These are phyloP conservation scores for Helostoma temminkii DNA, from an alignment of 2,797 vertebrate genomes.

Conservation along the genomic window DNA sequence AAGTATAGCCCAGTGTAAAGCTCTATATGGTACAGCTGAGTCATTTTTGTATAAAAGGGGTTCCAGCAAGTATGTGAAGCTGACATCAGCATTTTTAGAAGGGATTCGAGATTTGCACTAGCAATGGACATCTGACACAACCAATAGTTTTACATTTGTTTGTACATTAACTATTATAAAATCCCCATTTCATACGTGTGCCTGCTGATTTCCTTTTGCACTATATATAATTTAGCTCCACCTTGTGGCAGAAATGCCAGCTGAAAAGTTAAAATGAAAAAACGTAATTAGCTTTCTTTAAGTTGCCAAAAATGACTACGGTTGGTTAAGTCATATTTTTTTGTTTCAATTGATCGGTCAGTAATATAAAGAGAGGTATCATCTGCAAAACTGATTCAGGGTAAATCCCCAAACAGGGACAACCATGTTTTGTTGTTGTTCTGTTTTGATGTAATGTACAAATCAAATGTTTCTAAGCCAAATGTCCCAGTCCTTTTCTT, in stretches of 20 bases:
- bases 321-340: background rate
- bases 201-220: slow-evolving; percentile 69
- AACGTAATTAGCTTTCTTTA: slow-evolving; percentile 6
- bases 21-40: slow-evolving; percentile 27
- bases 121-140: slow-evolving; percentile 19
- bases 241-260: slow-evolving; percentile 2
- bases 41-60: slow-evolving; percentile 51
- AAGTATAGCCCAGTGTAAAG: slow-evolving; percentile 17
- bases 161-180: slow-evolving; percentile 30
- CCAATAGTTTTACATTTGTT: background rate
- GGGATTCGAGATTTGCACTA: slow-evolving; percentile 21
- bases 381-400: slow-evolving; percentile 29
- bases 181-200: slow-evolving; percentile 31
- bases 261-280: background rate
- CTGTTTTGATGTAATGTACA: slow-evolving; percentile 7
- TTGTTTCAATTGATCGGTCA: background rate
- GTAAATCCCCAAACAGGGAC: slow-evolving; percentile 3
- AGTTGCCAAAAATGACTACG: slow-evolving; percentile 27
- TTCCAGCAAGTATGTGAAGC: slow-evolving; percentile 11
- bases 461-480: slow-evolving; percentile 57
- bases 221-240: slow-evolving; percentile 34
- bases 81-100: slow-evolving; percentile 9
- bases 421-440: background rate
- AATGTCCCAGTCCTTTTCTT: slow-evolving; percentile 25
- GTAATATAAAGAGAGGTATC: slow-evolving; percentile 1